Base-by-base conservation (phyloP, 2,113 vertebrate species). In the Uropsilus gracilis region DNA sequence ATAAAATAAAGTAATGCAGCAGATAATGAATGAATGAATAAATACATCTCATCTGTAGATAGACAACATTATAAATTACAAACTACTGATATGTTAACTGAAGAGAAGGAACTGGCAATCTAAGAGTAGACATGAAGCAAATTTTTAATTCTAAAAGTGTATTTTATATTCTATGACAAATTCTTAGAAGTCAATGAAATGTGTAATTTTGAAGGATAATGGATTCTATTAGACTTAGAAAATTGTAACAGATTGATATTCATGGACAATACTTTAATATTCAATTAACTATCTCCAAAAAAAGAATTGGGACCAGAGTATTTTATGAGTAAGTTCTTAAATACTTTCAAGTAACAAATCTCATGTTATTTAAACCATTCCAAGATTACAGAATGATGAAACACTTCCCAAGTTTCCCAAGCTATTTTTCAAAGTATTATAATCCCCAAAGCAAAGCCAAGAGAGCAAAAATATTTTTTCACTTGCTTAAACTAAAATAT, bases 291-390 rank as follows among this genome's bases (percentile, higher is more conserved):
- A 76, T 76, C 44, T 88, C 50, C 64, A 78, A 61, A 78, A 53
- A 30, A 84, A 39, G 7, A 87, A 1, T 64, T 84, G 6, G 30
- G 13, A 57, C 55, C 46, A 64, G 17, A 63, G 50, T 37, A 59
- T 76, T 92, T 92, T 63, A 73, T 83, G 57, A 83, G 75, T 34
- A 94, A 97, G 5, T 72, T 91, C 61, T 89, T 91, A 6, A 95
- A 90, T 90, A 94, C 46, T 72, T 86, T 89, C 32, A 78, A 78
- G 55, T 89, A 87, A 91, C 24, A 94, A 55, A 82, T 91, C 61
- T 91, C 30, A 72, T 68, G 55, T 57, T 89, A 42, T 89, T 91
- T 91, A 82, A 91, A 89, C 53, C 53, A 22, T 91, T 89, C 75
- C 26, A 86, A 78, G 71, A 66, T 91, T 55, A 77, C 68, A 86